phyloP scores from a whole-genome alignment of 1,140 invertebrate species.

The Macrosteles quadrilineatus region DNA sequence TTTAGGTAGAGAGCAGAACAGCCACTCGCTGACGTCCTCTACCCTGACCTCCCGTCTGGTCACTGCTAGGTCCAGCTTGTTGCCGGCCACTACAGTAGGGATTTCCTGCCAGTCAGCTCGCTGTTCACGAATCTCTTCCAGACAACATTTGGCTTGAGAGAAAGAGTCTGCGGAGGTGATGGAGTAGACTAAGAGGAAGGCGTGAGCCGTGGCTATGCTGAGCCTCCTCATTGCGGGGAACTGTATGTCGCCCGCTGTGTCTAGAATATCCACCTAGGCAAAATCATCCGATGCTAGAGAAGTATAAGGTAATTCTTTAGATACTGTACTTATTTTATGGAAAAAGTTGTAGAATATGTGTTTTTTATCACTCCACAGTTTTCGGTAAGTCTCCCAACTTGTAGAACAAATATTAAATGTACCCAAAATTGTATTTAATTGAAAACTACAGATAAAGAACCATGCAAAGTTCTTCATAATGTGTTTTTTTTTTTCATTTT shows the following conservation, averaged over 20 bases:
- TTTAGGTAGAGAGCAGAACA: slow-evolving; percentile 73
- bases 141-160: slow-evolving; percentile 74
- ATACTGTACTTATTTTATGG: no score
- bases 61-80: slow-evolving; percentile 74
- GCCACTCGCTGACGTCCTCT: slow-evolving; percentile 79
- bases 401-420: no score
- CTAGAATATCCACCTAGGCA: slow-evolving; percentile 77
- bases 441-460: no score
- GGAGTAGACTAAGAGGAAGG: slow-evolving; percentile 87
- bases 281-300: no score
- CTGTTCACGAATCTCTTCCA: slow-evolving; percentile 82
- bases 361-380: no score
- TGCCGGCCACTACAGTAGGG: slow-evolving; percentile 83
- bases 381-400: no score
- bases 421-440: no score
- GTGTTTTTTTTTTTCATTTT: no score
- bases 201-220: slow-evolving; percentile 86
- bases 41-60: slow-evolving; percentile 66
- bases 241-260: slow-evolving; percentile 85
- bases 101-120: slow-evolving; percentile 76
- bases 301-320: no score
- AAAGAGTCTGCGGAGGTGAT: slow-evolving; percentile 77
- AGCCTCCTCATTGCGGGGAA: slow-evolving; percentile 86
- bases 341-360: no score
- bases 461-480: no score